Evolutionary conservation across 92 coral and sea anemone species (phyloP), one percentile per base, ranked within the genome.

Genomic region (Zoanthus sociatus): DNA sequence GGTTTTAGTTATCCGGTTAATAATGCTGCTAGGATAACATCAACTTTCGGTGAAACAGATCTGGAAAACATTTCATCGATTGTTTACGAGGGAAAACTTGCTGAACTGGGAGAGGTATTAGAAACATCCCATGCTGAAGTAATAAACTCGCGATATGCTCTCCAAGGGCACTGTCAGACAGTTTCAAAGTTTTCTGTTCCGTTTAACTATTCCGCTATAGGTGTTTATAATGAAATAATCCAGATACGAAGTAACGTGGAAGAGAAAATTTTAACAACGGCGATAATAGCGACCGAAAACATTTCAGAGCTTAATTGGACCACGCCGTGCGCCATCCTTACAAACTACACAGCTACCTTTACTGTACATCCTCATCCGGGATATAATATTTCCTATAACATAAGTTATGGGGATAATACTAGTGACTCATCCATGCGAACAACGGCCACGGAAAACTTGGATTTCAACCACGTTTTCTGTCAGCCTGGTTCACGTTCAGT

Each of bases 361-460:
- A 78, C 83, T 5, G 87, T 94, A 3, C 83, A 84, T 37, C 94
- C 98, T 46, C 93, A 93, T 75, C 79, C 21, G 31, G 98, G 98
- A 45, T 86, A 92, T 69, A 91, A 92, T 47, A 84, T 94, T 21
- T 85, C 96, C 6, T 87, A 87, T 51, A 33, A 33, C 9, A 48
- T 93, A 31, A 76, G 71, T 6, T 94, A 85, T 82, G 95, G 90
- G 5, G 71, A 75, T 53, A 83, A 83, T 8, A 78, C 44, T 7
- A 84, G 78, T 42, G 45, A 86, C 21, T 86, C 90, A 20, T 18
- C 26, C 2, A 53, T 83, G 61, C 84, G 73, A 75, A 75, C 82
- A 37, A 78, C 84, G 42, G 74, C 91, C 12, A 73, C 69, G 1
- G 50, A 55, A 46, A 91, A 88, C 69, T 17, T 81, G 2, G 78